Evolutionary conservation across 2,113 vertebrate species (phyloP).

Genomic region (Todiramphus saurophagus): DNA sequence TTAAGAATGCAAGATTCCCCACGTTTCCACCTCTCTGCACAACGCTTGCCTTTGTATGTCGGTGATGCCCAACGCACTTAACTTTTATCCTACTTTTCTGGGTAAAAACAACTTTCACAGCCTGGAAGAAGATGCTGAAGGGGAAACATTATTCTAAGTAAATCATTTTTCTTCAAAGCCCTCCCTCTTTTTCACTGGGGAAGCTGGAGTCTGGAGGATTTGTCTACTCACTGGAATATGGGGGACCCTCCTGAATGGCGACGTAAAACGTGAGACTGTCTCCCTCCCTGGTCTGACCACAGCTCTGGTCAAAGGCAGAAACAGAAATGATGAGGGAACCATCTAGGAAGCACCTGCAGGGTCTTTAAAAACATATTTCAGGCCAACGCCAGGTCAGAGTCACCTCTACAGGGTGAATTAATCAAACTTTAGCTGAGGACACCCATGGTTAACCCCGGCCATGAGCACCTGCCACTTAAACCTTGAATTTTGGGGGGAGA

Average conservation of each 20-base stretch:
- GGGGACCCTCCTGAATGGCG: background rate
- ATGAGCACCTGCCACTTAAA: too few relatives aligned
- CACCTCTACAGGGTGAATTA: background rate
- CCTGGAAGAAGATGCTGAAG: background rate
- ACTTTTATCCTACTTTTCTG: background rate
- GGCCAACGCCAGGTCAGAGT: background rate
- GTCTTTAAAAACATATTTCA: background rate
- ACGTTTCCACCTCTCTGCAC: background rate
- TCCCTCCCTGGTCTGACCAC: background rate
- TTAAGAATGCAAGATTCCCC: background rate
- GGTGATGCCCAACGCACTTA: background rate
- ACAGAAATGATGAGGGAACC: background rate
- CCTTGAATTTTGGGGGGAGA: background rate
- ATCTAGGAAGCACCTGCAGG: background rate
- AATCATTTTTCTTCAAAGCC: background rate
- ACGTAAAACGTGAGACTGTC: accelerated
- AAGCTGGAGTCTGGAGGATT: background rate
- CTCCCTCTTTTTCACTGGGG: background rate
- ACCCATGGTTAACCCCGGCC: too few relatives aligned
- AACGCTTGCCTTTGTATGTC: background rate
- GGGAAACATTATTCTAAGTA: background rate
- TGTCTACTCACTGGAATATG: background rate
- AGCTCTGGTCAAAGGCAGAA: background rate
- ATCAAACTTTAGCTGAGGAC: too few relatives aligned
- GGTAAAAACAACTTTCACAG: background rate